Evolutionary conservation across 2,113 vertebrate species (phyloP).

Genomic region (Anthoscopus minutus): DNA sequence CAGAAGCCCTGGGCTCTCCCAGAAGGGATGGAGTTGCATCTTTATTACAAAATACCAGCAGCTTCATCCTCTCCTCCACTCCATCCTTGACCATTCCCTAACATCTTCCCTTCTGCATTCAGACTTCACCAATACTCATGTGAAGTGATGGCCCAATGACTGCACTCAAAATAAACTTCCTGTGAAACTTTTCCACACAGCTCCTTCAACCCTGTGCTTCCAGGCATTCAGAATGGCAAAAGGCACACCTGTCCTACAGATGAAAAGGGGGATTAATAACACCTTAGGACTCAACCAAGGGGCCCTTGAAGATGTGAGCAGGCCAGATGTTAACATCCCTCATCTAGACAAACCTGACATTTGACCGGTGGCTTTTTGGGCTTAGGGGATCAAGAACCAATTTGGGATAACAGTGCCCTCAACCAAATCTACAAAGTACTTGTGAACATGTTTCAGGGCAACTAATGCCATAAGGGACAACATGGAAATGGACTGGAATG

Average conservation of each 20-base stretch:
- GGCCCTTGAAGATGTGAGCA: not conserved
- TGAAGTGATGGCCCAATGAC: not conserved
- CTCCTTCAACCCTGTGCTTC: not conserved
- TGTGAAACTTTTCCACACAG: not conserved
- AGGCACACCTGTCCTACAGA: not conserved
- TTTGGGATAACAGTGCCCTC: not conserved
- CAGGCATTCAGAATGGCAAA: not conserved
- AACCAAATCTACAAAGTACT: not conserved
- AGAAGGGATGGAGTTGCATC: not conserved
- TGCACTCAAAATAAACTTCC: not conserved
- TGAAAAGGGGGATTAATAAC: not conserved
- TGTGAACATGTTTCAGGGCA: not conserved
- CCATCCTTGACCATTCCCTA: not conserved
- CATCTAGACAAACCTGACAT: not conserved
- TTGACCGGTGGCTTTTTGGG: not conserved
- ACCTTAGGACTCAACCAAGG: not conserved
- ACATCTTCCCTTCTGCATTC: not conserved
- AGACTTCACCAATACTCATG: not conserved
- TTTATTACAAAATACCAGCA: not conserved
- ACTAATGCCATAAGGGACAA: not conserved
- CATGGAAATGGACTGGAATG: not conserved
- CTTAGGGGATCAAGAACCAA: not conserved
- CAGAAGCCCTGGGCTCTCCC: not conserved
- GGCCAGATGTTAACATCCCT: not conserved
- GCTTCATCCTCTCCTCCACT: not conserved